Conservation (phyloP, 2,113 vertebrate genomes). For the Actenoides lindsayi region DNA sequence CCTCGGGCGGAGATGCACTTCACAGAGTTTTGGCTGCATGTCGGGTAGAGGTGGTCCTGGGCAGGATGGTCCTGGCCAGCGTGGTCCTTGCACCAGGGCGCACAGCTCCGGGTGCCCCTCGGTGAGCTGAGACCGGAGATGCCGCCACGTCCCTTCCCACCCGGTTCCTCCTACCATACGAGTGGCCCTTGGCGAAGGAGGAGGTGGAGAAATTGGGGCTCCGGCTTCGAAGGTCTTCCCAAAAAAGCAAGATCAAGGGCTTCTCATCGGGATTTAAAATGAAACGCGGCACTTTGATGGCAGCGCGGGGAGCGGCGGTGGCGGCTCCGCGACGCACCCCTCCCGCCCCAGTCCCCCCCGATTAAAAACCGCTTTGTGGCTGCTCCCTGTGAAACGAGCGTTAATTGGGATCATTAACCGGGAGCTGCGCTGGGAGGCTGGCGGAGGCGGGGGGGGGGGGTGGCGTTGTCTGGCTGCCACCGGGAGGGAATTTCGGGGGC, state of each 20-base stretch:
- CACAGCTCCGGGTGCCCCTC: fast-evolving
- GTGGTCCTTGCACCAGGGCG: not conserved
- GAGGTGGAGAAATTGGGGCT: not conserved
- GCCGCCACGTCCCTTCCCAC: not conserved
- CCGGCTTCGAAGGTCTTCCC: not conserved
- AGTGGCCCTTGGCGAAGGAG: not conserved
- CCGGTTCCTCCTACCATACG: fast-evolving
- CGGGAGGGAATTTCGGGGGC: not conserved
- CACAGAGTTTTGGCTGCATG: fast-evolving
- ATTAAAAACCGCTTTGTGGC: not conserved
- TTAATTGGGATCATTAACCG: not conserved
- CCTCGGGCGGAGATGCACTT: fast-evolving
- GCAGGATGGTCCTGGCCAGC: too few relatives aligned
- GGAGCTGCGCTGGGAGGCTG: not conserved
- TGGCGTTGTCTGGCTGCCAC: not conserved
- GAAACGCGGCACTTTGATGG: not conserved
- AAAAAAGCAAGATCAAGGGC: not conserved
- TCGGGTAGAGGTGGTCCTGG: not conserved
- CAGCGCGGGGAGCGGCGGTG: fast-evolving
- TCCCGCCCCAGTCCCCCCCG: fast-evolving
- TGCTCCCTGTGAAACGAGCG: not conserved
- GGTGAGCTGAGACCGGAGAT: fast-evolving
- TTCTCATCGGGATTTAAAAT: not conserved
- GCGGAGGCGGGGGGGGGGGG: not conserved
- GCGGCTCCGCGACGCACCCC: not conserved